Conservation (phyloP, 2,888 invertebrate species). For the Anarsia innoxiella region DNA sequence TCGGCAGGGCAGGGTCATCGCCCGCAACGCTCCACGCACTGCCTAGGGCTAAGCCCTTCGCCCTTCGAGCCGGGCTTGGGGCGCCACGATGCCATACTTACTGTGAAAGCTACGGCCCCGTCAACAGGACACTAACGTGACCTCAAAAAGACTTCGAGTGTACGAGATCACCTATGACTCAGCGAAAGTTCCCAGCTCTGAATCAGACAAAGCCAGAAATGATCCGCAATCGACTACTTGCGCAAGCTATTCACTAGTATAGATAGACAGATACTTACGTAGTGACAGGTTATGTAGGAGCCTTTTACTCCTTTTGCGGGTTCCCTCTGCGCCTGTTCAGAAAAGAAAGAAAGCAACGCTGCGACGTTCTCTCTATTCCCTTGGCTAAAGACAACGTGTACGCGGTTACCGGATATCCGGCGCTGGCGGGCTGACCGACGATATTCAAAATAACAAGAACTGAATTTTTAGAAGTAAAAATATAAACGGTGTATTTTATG, state of each 20-base stretch:
- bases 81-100: constrained; percentile 41
- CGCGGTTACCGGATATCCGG: constrained; percentile 71
- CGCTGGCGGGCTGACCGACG: constrained; percentile 30
- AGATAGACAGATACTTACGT: constrained; percentile 74
- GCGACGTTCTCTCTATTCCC: constrained; percentile 59
- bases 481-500: not conserved
- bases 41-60: constrained; percentile 27
- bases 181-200: constrained; percentile 25
- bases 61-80: constrained; percentile 31
- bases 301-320: constrained; percentile 75
- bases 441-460: constrained; percentile 35
- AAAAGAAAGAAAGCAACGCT: constrained; percentile 71
- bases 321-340: constrained; percentile 73
- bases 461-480: constrained; percentile 18
- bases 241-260: constrained; percentile 31
- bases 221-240: constrained; percentile 34
- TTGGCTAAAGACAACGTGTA: constrained; percentile 69
- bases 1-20: constrained; percentile 49
- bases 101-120: constrained; percentile 26
- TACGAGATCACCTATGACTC: constrained; percentile 32
- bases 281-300: constrained; percentile 76
- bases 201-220: constrained; percentile 25
- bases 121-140: not conserved
- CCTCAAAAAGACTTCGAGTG: constrained; percentile 15
- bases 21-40: constrained; percentile 41